A percentile compares a stretch with the other conserved stretches of the same genome.
Evolutionary conservation across 2,797 vertebrate species (phyloP).

Genomic region (Pseudomugil gertrudae): DNA sequence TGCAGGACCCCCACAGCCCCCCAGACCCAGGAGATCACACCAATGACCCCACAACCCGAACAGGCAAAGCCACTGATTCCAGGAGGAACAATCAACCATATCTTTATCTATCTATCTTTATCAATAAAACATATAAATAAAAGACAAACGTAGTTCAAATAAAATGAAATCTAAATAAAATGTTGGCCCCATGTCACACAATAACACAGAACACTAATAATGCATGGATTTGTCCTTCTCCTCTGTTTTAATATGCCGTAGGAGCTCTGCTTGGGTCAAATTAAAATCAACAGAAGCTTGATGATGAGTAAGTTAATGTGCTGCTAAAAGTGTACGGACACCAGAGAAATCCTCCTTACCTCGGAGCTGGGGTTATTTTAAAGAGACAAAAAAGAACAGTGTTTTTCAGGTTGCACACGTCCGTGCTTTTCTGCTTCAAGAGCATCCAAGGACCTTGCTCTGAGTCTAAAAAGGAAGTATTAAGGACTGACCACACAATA

Average conservation of each 20-base stretch:
- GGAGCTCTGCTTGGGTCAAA: constrained; percentile 15
- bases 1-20: too few relatives aligned
- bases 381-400: background rate
- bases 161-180: too few relatives aligned
- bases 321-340: background rate
- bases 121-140: too few relatives aligned
- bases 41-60: too few relatives aligned
- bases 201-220: constrained; percentile 17
- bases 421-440: constrained; percentile 16
- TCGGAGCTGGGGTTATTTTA: background rate
- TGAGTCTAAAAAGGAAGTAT: constrained; percentile 10
- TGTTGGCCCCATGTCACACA: constrained; percentile 11
- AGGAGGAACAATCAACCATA: too few relatives aligned
- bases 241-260: constrained; percentile 1
- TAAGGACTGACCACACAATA: constrained; percentile 18
- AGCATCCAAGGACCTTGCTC: constrained; percentile 28
- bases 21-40: too few relatives aligned
- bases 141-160: too few relatives aligned
- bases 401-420: constrained; percentile 9
- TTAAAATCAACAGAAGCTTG: constrained; percentile 1
- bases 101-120: too few relatives aligned
- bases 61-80: too few relatives aligned
- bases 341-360: background rate
- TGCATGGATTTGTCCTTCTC: constrained; percentile 9
- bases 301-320: background rate